Base-by-base conservation (phyloP, 2,888 invertebrate genomes). In the Gerris lacustris region DNA sequence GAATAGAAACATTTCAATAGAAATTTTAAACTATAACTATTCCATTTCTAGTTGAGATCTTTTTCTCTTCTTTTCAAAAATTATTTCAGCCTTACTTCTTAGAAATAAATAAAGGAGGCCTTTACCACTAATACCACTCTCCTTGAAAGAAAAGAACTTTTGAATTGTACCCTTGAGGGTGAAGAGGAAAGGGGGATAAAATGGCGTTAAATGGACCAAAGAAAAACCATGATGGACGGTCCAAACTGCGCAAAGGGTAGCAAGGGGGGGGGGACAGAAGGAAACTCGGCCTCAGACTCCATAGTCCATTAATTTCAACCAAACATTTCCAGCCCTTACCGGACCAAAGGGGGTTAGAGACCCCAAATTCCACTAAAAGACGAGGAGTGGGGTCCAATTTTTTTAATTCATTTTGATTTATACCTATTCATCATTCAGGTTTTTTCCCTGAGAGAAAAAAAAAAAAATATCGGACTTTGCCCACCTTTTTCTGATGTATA, bases 191-290 rank as follows among this genome's bases (percentile, higher is more conserved):
- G 15, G 55, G 55, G 55, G 55, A 15, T 9, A 11, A 55, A 55
- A 55, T 55, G 55, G 55, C 55, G 55, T 55, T 55, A 55, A 55
- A 55, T 55, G 55, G 55, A 55, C 55, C 55, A 55, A 55, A 55
- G 55, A 55, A 55, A 55, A 55, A 9, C 55, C 55, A 55, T 55
- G 55, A 55, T 55, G 15, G 55, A 55, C 55, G 55, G 55, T 15
- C 31, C 31, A 31, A 31, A 31, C 31, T 31, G 31, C 55, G 55
- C 55, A 55, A 15, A 55, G 15, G 15, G 31, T 31, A 31, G 31
- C 31, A 31, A 31, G 31, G 15, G 15, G 15, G 15, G 9, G 55
- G 15, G 55, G 55, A 55, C 55, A 55, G 55, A 55, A 9, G 55
- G 55, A 11, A 55, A 9, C 55, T 55, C 55, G 55, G 15, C 55